These are phyloP conservation scores for Lasioglossum baleicum DNA, from an alignment of 1,140 invertebrate species.

Conservation along the genomic window DNA sequence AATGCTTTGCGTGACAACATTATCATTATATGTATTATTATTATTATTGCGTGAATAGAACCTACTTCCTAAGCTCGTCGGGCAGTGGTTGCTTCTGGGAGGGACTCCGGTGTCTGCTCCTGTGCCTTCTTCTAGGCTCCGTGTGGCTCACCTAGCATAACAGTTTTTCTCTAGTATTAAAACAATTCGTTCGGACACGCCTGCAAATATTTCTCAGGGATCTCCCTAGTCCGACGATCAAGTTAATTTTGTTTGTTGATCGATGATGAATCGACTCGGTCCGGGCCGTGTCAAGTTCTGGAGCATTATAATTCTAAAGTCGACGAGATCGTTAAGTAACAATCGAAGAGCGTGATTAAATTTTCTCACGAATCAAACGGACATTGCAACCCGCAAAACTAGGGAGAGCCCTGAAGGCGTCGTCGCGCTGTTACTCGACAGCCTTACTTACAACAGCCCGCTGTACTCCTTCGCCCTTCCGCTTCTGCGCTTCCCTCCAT, in stretches of 20 bases:
- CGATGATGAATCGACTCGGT: too few species aligned
- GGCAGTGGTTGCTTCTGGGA: conserved; percentile 77
- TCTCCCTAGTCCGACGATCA: too few species aligned
- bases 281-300: too few species aligned
- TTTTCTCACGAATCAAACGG: too few species aligned
- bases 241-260: too few species aligned
- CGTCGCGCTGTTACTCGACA: conserved; percentile 44
- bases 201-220: too few species aligned
- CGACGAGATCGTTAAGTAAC: too few species aligned
- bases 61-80: conserved; percentile 78
- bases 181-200: too few species aligned
- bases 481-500: conserved; percentile 91
- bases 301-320: too few species aligned
- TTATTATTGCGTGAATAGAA: conserved; percentile 27
- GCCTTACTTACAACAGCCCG: conserved; percentile 78
- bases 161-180: background rate
- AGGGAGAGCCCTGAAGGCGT: conserved; percentile 12
- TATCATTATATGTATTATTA: background rate
- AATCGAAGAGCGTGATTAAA: too few species aligned
- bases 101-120: conserved; percentile 77
- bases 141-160: conserved; percentile 74
- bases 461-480: conserved; percentile 83
- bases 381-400: too few species aligned
- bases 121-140: conserved; percentile 75
- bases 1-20: background rate